Conservation (phyloP, 2,797 vertebrate species). For the Phrynocephalus forsythii region DNA sequence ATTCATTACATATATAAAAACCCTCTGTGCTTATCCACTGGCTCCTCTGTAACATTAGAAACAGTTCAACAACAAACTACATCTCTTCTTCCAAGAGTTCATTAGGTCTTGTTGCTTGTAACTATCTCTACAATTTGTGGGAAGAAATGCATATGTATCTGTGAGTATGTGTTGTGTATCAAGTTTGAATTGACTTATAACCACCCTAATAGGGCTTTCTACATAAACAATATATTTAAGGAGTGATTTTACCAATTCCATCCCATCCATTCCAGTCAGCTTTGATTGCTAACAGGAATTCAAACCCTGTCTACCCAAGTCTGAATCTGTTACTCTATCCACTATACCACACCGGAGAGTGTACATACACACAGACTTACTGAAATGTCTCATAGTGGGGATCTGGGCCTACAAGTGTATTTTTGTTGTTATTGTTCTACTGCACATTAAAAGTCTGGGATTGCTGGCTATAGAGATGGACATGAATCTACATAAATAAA, state of each 20-base stretch:
- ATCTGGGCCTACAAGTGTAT: not conserved
- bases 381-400: not conserved
- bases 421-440: not conserved
- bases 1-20: slow-evolving; percentile 24
- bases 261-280: too few relatives aligned
- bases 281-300: too few relatives aligned
- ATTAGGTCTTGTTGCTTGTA: slow-evolving; percentile 14
- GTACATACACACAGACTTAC: not conserved
- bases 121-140: not conserved
- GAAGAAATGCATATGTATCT: not conserved
- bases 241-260: too few relatives aligned
- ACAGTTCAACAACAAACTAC: not conserved
- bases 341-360: too few relatives aligned
- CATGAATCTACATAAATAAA: too few relatives aligned
- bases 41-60: not conserved
- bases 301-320: too few relatives aligned
- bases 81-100: slow-evolving; percentile 11
- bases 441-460: not conserved
- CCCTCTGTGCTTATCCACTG: not conserved
- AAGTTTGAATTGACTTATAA: too few relatives aligned
- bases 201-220: too few relatives aligned
- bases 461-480: too few relatives aligned
- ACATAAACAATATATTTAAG: too few relatives aligned
- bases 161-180: too few relatives aligned
- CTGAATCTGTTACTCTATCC: too few relatives aligned